Conservation (phyloP, 2,888 invertebrate genomes). For the Hanleya hanleyi region DNA sequence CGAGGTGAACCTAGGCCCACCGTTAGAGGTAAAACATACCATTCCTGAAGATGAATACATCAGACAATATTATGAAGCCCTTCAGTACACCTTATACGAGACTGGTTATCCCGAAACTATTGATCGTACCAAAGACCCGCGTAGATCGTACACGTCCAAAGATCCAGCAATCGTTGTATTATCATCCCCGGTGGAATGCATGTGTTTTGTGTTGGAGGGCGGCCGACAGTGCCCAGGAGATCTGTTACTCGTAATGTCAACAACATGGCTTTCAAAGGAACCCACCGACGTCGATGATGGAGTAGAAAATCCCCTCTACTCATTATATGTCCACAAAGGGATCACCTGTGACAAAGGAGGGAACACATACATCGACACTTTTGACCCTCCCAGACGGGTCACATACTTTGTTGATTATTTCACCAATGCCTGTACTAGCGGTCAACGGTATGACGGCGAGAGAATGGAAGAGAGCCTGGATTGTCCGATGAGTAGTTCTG, state of each 20-base stretch:
- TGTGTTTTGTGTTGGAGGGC: slow-evolving; percentile 46
- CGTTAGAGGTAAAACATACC: not conserved
- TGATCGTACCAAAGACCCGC: not conserved
- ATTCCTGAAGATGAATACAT: slow-evolving; percentile 9
- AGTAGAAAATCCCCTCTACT: slow-evolving; percentile 14
- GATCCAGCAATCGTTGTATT: slow-evolving; percentile 26
- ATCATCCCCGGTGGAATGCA: slow-evolving; percentile 48
- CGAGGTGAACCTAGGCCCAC: slow-evolving; percentile 11
- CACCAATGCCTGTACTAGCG: slow-evolving; percentile 42
- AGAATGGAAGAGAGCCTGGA: slow-evolving; percentile 40
- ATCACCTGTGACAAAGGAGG: slow-evolving; percentile 45
- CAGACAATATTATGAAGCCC: slow-evolving; percentile 11
- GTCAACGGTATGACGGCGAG: slow-evolving; percentile 38
- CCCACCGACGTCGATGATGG: slow-evolving; percentile 6
- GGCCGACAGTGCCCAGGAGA: slow-evolving; percentile 43
- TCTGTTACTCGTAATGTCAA: slow-evolving; percentile 44
- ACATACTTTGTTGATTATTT: slow-evolving; percentile 53
- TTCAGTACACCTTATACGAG: slow-evolving; percentile 17
- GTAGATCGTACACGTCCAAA: not conserved
- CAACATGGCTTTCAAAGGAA: slow-evolving; percentile 41
- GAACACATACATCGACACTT: slow-evolving; percentile 45
- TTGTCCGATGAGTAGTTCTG: slow-evolving; percentile 51
- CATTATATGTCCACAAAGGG: slow-evolving; percentile 49
- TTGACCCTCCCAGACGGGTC: slow-evolving; percentile 41
- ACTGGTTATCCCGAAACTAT: slow-evolving; percentile 9